These are phyloP conservation scores for Sebastes vulpes DNA, from an alignment of 2,797 vertebrate species.

Conservation along the genomic window DNA sequence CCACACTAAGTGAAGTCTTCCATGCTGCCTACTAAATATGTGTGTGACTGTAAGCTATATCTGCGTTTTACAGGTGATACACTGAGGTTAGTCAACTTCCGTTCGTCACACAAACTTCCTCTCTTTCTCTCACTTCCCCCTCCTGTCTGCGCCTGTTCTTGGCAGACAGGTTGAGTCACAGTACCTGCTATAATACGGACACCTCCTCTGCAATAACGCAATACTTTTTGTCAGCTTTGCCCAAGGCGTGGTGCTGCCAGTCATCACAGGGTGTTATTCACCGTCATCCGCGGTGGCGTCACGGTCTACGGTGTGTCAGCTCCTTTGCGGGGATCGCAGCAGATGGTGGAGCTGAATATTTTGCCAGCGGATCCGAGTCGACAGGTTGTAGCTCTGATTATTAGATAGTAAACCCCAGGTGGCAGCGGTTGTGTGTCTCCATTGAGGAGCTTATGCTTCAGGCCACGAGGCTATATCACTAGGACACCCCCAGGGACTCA, in stretches of 20 bases:
- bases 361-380: background rate
- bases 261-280: background rate
- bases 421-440: background rate
- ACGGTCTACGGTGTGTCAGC: background rate
- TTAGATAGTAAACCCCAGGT: constrained; percentile 4
- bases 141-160: constrained; percentile 45
- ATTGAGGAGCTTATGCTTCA: background rate
- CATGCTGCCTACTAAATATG: background rate
- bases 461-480: background rate
- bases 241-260: constrained; percentile 39
- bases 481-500: constrained; percentile 3
- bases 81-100: constrained; percentile 76
- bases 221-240: background rate
- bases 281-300: background rate
- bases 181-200: constrained; percentile 29
- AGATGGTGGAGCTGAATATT: constrained; percentile 20
- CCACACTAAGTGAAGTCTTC: background rate
- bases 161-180: constrained; percentile 72
- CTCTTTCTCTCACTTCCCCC: constrained; percentile 61
- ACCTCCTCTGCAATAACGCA: background rate
- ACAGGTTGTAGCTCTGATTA: constrained; percentile 15
- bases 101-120: constrained; percentile 59
- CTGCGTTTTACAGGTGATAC: constrained; percentile 55
- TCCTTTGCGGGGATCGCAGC: constrained; percentile 2
- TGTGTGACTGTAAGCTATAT: background rate